Evolutionary conservation across 92 coral and sea anemone genomes (phyloP), one percentile per base, ranked within the genome.

Genomic region (Bergia puertoricense): DNA sequence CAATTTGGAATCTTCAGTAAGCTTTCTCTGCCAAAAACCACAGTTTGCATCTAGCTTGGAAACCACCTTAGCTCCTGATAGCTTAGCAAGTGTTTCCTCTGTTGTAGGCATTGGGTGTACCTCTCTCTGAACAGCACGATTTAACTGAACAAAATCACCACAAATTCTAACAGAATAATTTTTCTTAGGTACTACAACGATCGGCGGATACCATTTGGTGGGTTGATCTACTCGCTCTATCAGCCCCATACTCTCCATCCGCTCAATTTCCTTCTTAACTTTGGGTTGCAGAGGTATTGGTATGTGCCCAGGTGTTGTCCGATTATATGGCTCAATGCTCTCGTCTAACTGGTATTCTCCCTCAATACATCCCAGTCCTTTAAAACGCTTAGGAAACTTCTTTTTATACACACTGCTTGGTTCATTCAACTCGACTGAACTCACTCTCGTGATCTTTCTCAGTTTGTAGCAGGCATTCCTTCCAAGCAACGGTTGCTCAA

Each of bases 221-320:
- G 96, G 96, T 67, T 80, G 80, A 81, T 93, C 94, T 56, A 91
- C 93, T 20, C 39, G 78, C 87, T 89, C 91, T 81, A 91, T 93
- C 88, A 90, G 94, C 74, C 85, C 91, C 89, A 91, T 65, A 72
- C 81, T 37, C 84, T 88, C 96, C 93, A 92, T 91, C 68, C 91
- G 89, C 66, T 84, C 88, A 40, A 92, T 45, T 81, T 93, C 96
- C 38, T 30, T 78, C 74, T 93, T 92, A 40, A 93, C 92, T 86
- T 77, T 82, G 51, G 86, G 85, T 50, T 86, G 77, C 65, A 91
- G 65, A 1, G 90, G 96, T 30, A 91, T 81, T 36, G 94, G 92
- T 69, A 93, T 89, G 3, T 89, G 88, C 72, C 91, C 76, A 18
- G 92, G 93, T 10, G 92, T 81, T 44, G 90, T 89, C 37, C 87